Conservation (phyloP, 2,113 vertebrate species). For the Ondatra zibethicus region DNA sequence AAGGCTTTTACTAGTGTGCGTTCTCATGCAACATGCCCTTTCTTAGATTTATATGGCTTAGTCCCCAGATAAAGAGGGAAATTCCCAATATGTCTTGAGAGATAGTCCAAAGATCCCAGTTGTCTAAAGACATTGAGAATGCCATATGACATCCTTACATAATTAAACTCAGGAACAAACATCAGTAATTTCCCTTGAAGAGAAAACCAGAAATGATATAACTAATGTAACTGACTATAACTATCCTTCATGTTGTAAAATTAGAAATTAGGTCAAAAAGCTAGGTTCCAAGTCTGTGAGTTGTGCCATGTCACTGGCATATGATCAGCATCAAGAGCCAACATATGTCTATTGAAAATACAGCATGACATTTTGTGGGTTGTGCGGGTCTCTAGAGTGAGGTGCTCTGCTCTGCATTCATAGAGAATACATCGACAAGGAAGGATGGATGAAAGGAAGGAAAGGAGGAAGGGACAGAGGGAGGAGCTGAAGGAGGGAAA, state of each 20-base stretch:
- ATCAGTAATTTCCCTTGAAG: not conserved
- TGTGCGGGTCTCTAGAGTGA: fast-evolving
- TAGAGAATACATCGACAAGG: not conserved
- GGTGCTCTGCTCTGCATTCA: not conserved
- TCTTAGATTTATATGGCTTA: not conserved
- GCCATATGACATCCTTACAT: not conserved
- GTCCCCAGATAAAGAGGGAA: not conserved
- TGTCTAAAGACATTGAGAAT: not conserved
- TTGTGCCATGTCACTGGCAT: no score
- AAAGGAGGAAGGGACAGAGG: not conserved
- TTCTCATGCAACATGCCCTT: not conserved
- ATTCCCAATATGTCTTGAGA: not conserved
- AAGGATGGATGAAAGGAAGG: not conserved
- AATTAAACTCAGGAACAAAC: not conserved
- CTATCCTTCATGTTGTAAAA: not conserved
- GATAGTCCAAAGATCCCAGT: not conserved
- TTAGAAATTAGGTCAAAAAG: not conserved
- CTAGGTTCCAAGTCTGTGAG: not conserved
- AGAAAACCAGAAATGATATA: not conserved
- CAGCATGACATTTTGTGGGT: fast-evolving
- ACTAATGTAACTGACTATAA: not conserved
- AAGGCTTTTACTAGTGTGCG: not conserved
- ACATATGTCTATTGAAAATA: no score
- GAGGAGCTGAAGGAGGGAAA: fast-evolving
- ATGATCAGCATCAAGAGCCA: not conserved